Evolutionary conservation across 2,888 invertebrate species (phyloP).

Genomic region (Ceraclea dissimilis): DNA sequence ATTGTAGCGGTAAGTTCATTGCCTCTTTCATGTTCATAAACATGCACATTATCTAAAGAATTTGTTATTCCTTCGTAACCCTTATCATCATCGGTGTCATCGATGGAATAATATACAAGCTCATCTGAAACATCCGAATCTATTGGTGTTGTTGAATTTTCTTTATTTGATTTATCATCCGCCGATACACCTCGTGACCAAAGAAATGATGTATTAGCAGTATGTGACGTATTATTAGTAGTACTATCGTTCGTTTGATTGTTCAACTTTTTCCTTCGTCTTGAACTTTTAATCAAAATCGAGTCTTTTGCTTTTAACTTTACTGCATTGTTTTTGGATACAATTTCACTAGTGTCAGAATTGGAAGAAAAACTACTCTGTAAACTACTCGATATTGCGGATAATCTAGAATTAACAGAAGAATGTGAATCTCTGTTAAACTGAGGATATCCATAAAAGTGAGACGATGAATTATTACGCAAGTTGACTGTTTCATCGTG

Average conservation of each 20-base stretch:
- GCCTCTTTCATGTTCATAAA: neutral
- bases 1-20: neutral
- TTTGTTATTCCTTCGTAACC: neutral
- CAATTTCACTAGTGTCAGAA: neutral
- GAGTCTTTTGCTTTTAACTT: neutral
- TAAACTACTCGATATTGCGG: slow-evolving; percentile 38
- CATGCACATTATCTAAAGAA: neutral
- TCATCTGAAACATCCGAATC: neutral
- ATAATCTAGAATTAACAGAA: slow-evolving; percentile 46
- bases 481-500: neutral
- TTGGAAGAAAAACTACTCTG: slow-evolving; percentile 31
- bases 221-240: neutral
- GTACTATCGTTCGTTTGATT: neutral
- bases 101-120: neutral
- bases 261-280: neutral
- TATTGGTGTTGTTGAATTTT: neutral
- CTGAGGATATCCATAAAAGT: neutral
- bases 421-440: slow-evolving; percentile 39
- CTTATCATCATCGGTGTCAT: neutral
- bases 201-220: neutral
- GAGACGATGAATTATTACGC: neutral
- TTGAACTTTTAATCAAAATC: neutral
- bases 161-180: neutral
- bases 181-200: neutral
- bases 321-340: neutral